Percentiles rank a stretch among this genome's conserved stretches.
These are phyloP conservation scores for Hippocampus guttulatus DNA, from an alignment of 2,113 vertebrate genomes.

Conservation along the genomic window DNA sequence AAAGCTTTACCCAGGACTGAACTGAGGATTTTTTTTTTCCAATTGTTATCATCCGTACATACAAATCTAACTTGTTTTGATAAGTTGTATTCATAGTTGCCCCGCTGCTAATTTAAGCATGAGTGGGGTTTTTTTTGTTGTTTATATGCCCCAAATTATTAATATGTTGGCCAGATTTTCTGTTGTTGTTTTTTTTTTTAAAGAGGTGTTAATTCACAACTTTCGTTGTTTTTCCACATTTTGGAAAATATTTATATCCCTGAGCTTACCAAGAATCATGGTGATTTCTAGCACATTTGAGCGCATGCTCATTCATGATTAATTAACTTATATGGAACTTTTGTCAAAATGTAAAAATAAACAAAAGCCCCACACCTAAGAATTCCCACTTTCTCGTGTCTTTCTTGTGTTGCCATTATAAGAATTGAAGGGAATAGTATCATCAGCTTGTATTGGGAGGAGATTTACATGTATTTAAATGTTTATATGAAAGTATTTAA, in stretches of 20 bases:
- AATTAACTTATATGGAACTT: no score
- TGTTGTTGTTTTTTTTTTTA: background rate
- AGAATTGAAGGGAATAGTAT: background rate
- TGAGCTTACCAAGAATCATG: background rate
- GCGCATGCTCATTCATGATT: no score
- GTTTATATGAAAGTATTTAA: background rate
- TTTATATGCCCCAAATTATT: background rate
- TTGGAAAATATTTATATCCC: no score
- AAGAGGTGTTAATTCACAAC: background rate
- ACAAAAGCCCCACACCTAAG: no score
- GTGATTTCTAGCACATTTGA: background rate
- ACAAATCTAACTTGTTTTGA: background rate
- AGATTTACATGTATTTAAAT: background rate
- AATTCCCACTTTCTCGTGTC: background rate
- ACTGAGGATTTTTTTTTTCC: conserved; percentile 37
- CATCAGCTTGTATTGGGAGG: background rate
- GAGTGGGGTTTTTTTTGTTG: background rate
- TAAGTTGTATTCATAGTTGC: background rate
- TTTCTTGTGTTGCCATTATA: background rate
- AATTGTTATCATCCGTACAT: conserved; percentile 14
- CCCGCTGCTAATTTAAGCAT: background rate
- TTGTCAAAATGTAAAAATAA: no score
- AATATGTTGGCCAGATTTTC: background rate
- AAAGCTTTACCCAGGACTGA: conserved; percentile 44
- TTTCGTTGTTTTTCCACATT: background rate